phyloP scores from a whole-genome alignment of 2,888 invertebrate species.

The Globia sparganii region DNA sequence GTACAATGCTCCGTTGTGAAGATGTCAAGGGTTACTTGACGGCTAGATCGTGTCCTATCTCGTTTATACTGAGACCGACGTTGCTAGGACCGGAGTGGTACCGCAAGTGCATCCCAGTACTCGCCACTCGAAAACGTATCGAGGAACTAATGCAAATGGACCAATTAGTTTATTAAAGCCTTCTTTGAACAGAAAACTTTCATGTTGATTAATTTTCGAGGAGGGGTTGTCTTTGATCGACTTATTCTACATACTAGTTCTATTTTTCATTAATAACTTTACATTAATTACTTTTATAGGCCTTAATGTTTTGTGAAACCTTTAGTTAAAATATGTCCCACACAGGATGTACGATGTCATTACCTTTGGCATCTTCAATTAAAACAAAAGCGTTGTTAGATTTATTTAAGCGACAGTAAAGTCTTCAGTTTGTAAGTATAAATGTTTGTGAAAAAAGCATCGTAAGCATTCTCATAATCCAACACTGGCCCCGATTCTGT shows the following conservation, averaged over 20 bases:
- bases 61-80: constrained; percentile 77
- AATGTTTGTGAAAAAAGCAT: background rate
- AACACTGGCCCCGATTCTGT: too few species aligned
- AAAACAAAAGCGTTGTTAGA: background rate
- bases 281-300: background rate
- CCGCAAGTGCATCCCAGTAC: constrained; percentile 72
- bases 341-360: background rate
- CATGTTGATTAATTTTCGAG: constrained; percentile 6
- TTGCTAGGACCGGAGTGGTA: constrained; percentile 65
- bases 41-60: constrained; percentile 84
- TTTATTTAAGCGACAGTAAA: background rate
- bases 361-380: background rate
- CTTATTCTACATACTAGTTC: background rate
- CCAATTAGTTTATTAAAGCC: constrained; percentile 69
- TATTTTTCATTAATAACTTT: background rate
- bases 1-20: constrained; percentile 73
- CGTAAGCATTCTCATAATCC: background rate
- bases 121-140: constrained; percentile 63
- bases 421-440: background rate
- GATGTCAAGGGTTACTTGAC: constrained; percentile 81
- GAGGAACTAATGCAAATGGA: constrained; percentile 66
- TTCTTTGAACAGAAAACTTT: constrained; percentile 37
- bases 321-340: background rate
- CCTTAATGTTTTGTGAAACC: background rate
- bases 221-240: background rate